phyloP scores from a whole-genome alignment of 2,888 invertebrate species.

The Pterostichus madidus region DNA sequence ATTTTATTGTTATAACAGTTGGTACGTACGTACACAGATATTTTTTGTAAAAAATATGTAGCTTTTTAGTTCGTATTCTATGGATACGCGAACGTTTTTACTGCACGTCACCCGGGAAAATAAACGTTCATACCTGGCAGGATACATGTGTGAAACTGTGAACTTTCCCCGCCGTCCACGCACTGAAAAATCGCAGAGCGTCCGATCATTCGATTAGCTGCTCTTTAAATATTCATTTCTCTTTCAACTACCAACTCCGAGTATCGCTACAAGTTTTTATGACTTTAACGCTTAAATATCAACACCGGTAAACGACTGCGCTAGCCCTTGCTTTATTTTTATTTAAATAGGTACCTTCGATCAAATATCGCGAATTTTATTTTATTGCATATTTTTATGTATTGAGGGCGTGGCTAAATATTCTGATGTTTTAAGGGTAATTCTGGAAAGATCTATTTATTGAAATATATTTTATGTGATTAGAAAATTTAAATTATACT shows the following conservation, averaged over 20 bases:
- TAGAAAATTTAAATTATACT: too few relatives aligned
- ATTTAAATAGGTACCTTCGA: too few relatives aligned
- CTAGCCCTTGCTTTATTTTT: too few relatives aligned
- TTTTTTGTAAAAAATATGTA: slow-evolving; percentile 9
- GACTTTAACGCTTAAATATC: too few relatives aligned
- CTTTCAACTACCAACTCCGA: background rate
- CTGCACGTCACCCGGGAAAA: slow-evolving; percentile 24
- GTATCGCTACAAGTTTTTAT: too few relatives aligned
- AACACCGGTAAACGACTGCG: too few relatives aligned
- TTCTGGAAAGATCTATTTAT: too few relatives aligned
- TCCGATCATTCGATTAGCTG: slow-evolving; percentile 24
- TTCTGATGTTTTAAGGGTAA: too few relatives aligned
- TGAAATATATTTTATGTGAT: too few relatives aligned
- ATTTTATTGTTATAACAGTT: slow-evolving; percentile 21
- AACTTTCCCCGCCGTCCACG: background rate
- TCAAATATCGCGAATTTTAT: too few relatives aligned
- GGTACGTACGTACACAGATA: background rate
- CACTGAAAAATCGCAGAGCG: slow-evolving; percentile 6
- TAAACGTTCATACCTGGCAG: slow-evolving; percentile 15
- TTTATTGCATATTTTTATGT: too few relatives aligned
- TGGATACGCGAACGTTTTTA: background rate
- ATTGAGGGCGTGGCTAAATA: too few relatives aligned
- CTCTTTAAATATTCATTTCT: slow-evolving; percentile 39
- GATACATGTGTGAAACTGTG: slow-evolving; percentile 19
- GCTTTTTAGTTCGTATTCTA: slow-evolving; percentile 13